A percentile compares a stretch with the other conserved stretches of the same genome.
phyloP scores from a whole-genome alignment of 1,140 invertebrate species.

The Mamestra configurata region DNA sequence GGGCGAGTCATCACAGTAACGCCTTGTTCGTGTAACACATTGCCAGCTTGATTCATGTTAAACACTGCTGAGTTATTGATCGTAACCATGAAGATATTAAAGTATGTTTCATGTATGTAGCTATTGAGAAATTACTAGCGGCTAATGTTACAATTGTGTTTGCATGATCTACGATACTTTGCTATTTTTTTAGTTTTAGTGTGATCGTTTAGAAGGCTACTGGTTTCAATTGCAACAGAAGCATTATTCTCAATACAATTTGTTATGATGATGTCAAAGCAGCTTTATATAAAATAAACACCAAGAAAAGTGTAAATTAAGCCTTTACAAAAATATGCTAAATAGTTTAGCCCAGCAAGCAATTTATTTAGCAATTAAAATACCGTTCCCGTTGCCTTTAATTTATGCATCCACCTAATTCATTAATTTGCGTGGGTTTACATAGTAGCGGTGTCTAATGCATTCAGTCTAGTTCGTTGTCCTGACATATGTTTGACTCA shows the following conservation, averaged over 20 bases:
- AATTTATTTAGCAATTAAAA: neutral
- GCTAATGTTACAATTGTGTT: neutral
- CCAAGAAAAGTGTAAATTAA: too few relatives aligned
- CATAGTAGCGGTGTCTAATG: neutral
- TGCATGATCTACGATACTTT: neutral
- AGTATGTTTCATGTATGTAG: neutral
- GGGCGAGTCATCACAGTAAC: constrained; percentile 17
- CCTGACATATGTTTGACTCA: neutral
- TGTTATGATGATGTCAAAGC: too few relatives aligned
- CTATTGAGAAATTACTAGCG: constrained; percentile 8
- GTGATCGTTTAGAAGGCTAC: neutral
- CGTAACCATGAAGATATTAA: neutral
- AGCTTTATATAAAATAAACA: too few relatives aligned
- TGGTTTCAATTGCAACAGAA: too few relatives aligned
- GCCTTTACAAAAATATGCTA: too few relatives aligned
- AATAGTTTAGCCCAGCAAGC: neutral
- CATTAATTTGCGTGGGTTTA: neutral
- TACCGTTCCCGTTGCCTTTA: neutral
- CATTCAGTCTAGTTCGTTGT: neutral
- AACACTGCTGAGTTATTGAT: constrained; percentile 10
- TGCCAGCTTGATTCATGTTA: neutral
- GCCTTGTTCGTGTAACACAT: constrained; percentile 5
- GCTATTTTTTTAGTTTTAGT: neutral
- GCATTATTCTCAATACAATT: too few relatives aligned
- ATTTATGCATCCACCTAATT: neutral